Evolutionary conservation across 2,888 invertebrate species (phyloP).

Genomic region (Thymelicus sylvestris): DNA sequence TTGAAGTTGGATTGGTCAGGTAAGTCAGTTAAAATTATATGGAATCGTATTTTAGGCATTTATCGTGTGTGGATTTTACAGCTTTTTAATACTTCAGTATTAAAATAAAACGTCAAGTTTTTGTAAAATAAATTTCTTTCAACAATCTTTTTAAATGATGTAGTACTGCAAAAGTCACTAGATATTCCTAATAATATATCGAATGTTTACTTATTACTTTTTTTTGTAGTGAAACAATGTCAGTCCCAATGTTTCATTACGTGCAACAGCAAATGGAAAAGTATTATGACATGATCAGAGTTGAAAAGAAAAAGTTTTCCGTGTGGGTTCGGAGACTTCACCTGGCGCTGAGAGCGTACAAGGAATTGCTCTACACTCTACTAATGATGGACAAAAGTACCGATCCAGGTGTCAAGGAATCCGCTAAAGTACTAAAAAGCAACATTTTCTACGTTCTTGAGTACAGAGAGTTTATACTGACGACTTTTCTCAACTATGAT

Average conservation of each 20-base stretch:
- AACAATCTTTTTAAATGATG: too few species aligned
- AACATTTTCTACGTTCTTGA: conserved; percentile 97
- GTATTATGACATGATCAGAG: conserved; percentile 92
- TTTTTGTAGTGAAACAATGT: conserved; percentile 94
- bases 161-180: too few species aligned
- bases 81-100: too few species aligned
- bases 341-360: conserved; percentile 91
- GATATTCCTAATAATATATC: too few species aligned
- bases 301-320: conserved; percentile 93
- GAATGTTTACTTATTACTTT: background rate
- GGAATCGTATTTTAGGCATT: background rate
- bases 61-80: too few species aligned
- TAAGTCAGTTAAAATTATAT: conserved; percentile 59
- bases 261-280: conserved; percentile 96
- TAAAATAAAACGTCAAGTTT: too few species aligned
- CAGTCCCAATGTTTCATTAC: conserved; percentile 96
- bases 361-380: conserved; percentile 93
- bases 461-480: conserved; percentile 95
- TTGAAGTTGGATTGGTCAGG: conserved; percentile 95
- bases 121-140: too few species aligned
- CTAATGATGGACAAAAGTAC: conserved; percentile 91
- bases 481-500: conserved; percentile 92
- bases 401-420: conserved; percentile 89
- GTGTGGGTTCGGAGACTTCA: conserved; percentile 95
- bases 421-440: conserved; percentile 94